phyloP scores from a whole-genome alignment of 2,888 invertebrate genomes.

The Arrhopalites spinosus region DNA sequence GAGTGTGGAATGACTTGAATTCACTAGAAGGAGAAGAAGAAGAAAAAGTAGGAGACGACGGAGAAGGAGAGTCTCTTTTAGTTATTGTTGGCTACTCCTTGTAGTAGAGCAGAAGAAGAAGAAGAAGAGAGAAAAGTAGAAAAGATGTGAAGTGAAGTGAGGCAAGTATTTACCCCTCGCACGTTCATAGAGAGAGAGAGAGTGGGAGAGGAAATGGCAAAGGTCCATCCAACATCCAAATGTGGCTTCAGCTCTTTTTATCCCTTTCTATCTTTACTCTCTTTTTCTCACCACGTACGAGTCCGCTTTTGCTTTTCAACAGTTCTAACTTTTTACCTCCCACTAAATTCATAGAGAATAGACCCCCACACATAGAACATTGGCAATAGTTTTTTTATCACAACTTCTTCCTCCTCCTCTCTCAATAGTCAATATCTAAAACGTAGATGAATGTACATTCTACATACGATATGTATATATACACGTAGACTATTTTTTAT shows the following conservation, averaged over 20 bases:
- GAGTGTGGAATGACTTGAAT: background rate
- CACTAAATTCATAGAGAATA: no score
- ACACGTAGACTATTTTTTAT: no score
- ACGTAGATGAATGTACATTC: no score
- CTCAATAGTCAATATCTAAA: no score
- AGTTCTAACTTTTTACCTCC: no score
- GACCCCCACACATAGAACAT: no score
- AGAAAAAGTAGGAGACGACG: background rate
- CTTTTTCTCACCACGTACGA: no score
- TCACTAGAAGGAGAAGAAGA: background rate
- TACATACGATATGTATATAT: no score
- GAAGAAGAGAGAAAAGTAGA: background rate
- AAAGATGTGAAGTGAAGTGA: slow-evolving; percentile 1
- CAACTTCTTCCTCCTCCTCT: no score
- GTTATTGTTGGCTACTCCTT: slow-evolving; percentile 1
- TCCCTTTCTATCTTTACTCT: no score
- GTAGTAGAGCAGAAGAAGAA: background rate
- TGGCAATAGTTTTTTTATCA: no score
- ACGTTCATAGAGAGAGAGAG: background rate
- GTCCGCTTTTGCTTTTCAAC: no score
- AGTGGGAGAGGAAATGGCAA: slow-evolving; percentile 5
- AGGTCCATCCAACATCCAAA: slow-evolving; percentile 12
- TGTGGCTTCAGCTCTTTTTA: background rate
- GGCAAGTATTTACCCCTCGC: slow-evolving; percentile 1
- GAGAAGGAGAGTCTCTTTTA: background rate